These are phyloP conservation scores for Nesoenas mayeri DNA, from an alignment of 2,113 vertebrate species.

Conservation along the genomic window DNA sequence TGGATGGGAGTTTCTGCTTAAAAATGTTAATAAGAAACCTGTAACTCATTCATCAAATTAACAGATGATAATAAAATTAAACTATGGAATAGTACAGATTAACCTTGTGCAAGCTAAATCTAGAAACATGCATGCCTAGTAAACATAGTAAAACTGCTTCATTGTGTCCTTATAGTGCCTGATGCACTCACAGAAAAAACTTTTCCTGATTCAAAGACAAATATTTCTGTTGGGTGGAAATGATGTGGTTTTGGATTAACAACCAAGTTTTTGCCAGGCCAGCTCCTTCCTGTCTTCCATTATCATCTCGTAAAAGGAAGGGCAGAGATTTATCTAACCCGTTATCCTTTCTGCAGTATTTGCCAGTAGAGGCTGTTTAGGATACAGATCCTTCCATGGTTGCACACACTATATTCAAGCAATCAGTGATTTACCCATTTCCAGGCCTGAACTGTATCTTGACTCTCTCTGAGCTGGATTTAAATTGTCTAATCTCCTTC, in stretches of 20 bases:
- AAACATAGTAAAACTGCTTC: background rate
- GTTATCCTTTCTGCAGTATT: background rate
- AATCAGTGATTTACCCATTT: background rate
- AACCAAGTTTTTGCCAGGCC: background rate
- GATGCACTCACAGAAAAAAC: background rate
- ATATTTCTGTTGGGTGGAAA: background rate
- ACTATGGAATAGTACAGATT: background rate
- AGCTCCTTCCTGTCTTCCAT: background rate
- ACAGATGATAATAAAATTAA: background rate
- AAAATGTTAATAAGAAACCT: background rate
- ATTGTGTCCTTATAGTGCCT: background rate
- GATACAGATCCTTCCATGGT: background rate
- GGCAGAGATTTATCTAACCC: background rate
- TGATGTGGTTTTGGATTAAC: background rate
- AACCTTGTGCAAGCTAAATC: background rate
- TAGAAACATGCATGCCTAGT: background rate
- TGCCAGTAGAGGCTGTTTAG: background rate
- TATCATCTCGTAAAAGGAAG: background rate
- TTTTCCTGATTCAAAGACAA: background rate
- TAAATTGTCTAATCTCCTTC: background rate
- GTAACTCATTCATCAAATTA: conserved; percentile 6
- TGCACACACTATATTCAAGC: background rate
- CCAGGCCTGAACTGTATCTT: background rate
- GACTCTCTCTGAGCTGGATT: background rate
- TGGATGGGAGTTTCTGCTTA: background rate